Percentiles rank a stretch among this genome's conserved stretches.
These are phyloP conservation scores for Mus spicilegus DNA, from an alignment of 2,113 vertebrate genomes.

Conservation along the genomic window DNA sequence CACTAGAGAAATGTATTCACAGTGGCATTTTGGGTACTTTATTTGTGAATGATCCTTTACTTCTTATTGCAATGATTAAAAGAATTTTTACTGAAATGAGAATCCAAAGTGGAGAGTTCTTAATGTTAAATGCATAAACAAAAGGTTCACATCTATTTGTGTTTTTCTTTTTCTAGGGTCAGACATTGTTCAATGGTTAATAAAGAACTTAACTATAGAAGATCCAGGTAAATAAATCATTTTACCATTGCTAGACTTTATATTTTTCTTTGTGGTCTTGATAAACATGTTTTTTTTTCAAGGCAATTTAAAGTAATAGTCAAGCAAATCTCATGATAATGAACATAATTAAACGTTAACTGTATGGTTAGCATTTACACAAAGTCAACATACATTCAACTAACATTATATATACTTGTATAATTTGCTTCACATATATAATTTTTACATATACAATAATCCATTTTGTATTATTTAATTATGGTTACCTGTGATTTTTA, in stretches of 20 bases:
- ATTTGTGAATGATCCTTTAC: not conserved
- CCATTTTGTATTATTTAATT: slow-evolving; percentile 17
- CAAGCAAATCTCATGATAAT: not conserved
- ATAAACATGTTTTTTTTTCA: slow-evolving; percentile 27
- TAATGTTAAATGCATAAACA: not conserved
- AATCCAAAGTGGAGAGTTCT: not conserved
- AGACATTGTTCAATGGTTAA: slow-evolving; percentile 99
- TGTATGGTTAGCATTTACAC: not conserved
- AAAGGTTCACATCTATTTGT: slow-evolving; percentile 74
- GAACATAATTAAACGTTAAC: slow-evolving; percentile 16
- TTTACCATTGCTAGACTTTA: slow-evolving; percentile 55
- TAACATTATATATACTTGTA: not conserved
- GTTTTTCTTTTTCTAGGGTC: slow-evolving; percentile 90
- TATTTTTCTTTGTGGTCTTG: slow-evolving; percentile 48
- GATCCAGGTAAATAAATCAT: slow-evolving; percentile 94
- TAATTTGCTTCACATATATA: not conserved
- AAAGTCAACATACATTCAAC: not conserved
- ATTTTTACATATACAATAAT: not conserved
- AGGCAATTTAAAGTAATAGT: not conserved
- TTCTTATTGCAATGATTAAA: not conserved
- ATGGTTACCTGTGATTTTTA: not conserved
- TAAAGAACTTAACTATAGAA: slow-evolving; percentile 97
- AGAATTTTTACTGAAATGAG: not conserved
- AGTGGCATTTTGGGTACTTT: not conserved
- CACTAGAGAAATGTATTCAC: not conserved